Evolutionary conservation across 1,140 invertebrate genomes (phyloP).

Genomic region (Delia radicum): DNA sequence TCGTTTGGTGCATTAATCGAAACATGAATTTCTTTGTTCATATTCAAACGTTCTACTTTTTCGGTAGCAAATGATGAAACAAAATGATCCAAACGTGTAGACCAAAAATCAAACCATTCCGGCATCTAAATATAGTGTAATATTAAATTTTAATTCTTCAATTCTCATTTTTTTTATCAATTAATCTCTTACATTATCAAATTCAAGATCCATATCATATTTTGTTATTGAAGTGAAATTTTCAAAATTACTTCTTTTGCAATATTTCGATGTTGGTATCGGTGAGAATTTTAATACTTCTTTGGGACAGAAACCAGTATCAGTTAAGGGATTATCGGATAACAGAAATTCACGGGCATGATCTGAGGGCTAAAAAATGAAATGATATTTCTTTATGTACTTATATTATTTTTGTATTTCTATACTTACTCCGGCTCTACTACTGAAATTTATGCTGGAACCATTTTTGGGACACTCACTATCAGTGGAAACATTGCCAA

Average conservation of each 20-base stretch:
- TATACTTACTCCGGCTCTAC: conserved; percentile 47
- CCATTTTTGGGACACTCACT: conserved; percentile 40
- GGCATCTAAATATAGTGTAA: conserved; percentile 41
- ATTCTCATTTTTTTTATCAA: background rate
- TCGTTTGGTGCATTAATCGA: conserved; percentile 47
- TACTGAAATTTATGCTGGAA: conserved; percentile 44
- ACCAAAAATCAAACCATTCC: conserved; percentile 52
- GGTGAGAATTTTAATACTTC: conserved; percentile 53
- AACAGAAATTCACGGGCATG: conserved; percentile 46
- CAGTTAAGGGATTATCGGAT: conserved; percentile 46
- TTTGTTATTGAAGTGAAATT: conserved; percentile 52
- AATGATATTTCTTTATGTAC: conserved; percentile 6
- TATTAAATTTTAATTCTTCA: background rate
- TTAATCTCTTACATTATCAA: conserved; percentile 42
- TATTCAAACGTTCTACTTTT: conserved; percentile 47
- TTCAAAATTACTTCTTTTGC: conserved; percentile 52
- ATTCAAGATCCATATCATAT: conserved; percentile 50
- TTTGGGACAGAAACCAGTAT: conserved; percentile 52
- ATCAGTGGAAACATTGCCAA: conserved; percentile 41
- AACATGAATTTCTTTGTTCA: conserved; percentile 47
- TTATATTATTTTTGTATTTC: background rate
- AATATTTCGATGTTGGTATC: conserved; percentile 50
- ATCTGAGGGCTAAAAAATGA: conserved; percentile 43
- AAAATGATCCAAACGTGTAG: conserved; percentile 48
- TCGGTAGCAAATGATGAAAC: conserved; percentile 46